These are phyloP conservation scores for Otus scops DNA, from an alignment of 2,797 vertebrate genomes.

Conservation along the genomic window DNA sequence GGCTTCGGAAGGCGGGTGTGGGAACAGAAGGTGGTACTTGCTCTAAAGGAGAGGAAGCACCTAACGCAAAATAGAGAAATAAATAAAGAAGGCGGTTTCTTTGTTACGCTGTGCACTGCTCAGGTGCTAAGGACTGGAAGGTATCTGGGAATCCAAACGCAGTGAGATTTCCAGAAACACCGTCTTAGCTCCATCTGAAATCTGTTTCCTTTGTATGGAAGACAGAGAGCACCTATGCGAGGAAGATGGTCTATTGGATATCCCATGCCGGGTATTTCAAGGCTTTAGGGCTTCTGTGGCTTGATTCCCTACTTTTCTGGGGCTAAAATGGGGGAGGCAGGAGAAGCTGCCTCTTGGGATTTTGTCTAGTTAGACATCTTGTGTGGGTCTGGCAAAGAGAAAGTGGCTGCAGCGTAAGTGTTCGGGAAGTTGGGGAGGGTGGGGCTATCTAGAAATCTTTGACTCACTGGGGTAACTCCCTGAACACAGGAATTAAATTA, in stretches of 20 bases:
- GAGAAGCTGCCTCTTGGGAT: conserved; percentile 60
- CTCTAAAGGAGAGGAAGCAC: not conserved
- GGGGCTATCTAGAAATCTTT: conserved; percentile 71
- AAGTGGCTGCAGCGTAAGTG: conserved; percentile 53
- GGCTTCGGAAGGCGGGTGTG: not conserved
- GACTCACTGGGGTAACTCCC: conserved; percentile 77
- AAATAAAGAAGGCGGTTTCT: not conserved
- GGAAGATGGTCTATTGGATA: not conserved
- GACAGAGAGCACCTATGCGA: not conserved
- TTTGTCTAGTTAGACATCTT: conserved; percentile 31
- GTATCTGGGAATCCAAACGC: not conserved
- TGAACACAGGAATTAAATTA: conserved; percentile 65
- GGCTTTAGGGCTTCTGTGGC: not conserved
- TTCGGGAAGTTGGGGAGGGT: conserved; percentile 74
- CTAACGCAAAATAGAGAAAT: not conserved
- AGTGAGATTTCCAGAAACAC: not conserved
- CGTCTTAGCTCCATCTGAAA: not conserved
- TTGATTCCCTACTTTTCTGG: not conserved
- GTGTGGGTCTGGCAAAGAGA: conserved; percentile 63
- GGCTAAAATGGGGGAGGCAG: not conserved
- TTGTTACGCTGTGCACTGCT: not conserved
- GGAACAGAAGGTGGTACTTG: not conserved
- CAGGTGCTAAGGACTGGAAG: not conserved
- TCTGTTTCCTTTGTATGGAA: not conserved
- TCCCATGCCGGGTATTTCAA: not conserved